A percentile compares a stretch with the other conserved stretches of the same genome.
These are phyloP conservation scores for Lipophrys pholis DNA, from an alignment of 2,113 vertebrate genomes.

Conservation along the genomic window DNA sequence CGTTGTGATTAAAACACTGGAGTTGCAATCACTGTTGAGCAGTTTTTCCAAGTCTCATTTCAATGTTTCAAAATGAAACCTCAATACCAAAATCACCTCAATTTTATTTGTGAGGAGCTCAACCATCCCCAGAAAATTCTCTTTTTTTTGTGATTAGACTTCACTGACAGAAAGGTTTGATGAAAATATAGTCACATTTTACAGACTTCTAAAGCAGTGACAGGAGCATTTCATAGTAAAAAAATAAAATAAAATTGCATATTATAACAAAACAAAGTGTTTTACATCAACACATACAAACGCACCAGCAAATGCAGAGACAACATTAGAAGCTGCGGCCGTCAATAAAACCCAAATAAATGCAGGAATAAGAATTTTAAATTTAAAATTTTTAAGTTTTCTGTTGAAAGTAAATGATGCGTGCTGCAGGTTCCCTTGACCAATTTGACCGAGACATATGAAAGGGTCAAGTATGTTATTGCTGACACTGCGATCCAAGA, in stretches of 20 bases:
- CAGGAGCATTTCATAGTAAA: background rate
- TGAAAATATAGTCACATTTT: background rate
- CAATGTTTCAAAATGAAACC: background rate
- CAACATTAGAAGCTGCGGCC: too few species aligned
- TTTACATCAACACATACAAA: too few species aligned
- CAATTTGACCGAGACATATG: background rate
- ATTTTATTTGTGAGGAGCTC: background rate
- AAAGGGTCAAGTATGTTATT: background rate
- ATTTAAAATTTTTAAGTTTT: background rate
- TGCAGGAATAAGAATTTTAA: too few species aligned
- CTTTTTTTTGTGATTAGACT: background rate
- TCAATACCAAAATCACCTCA: background rate
- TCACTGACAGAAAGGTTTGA: background rate
- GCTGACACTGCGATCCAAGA: background rate
- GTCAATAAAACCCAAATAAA: too few species aligned
- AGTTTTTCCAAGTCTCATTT: background rate
- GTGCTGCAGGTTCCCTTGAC: background rate
- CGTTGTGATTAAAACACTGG: background rate
- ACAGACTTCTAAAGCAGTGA: background rate
- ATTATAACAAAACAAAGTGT: too few species aligned
- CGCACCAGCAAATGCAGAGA: too few species aligned
- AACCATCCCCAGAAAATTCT: background rate
- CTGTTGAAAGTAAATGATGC: background rate
- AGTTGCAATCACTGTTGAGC: background rate
- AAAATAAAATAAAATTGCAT: background rate